Percentiles rank a stretch among this genome's conserved stretches.
phyloP scores from a whole-genome alignment of 2,888 invertebrate genomes.

The Brachynemurus nebulosus region DNA sequence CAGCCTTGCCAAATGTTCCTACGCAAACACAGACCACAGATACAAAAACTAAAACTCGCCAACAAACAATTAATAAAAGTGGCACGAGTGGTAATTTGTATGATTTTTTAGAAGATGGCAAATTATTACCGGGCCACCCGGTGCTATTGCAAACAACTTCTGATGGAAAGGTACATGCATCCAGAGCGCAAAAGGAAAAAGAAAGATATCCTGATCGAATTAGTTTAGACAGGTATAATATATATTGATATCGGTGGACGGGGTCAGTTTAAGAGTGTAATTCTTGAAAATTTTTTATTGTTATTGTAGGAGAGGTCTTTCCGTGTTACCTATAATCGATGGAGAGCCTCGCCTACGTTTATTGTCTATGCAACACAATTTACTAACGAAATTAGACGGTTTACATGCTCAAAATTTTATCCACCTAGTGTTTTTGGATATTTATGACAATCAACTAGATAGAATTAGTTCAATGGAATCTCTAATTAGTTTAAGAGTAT shows the following conservation, averaged over 20 bases:
- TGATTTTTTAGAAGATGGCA: constrained; percentile 16
- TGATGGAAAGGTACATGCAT: constrained; percentile 53
- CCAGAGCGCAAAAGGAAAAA: constrained; percentile 58
- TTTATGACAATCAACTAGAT: constrained; percentile 91
- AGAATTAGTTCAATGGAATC: constrained; percentile 65
- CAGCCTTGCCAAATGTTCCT: constrained; percentile 25
- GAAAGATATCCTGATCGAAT: constrained; percentile 78
- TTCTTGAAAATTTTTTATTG: too few relatives aligned
- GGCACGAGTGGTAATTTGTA: constrained; percentile 20
- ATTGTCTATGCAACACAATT: constrained; percentile 84
- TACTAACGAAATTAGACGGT: constrained; percentile 61
- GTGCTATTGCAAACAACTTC: constrained; percentile 43
- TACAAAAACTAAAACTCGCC: background rate
- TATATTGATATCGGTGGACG: too few relatives aligned
- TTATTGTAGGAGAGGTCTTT: constrained; percentile 51
- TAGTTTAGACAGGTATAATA: constrained; percentile 70
- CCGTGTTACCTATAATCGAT: constrained; percentile 69
- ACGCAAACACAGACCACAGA: constrained; percentile 7
- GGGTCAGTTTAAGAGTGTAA: too few relatives aligned
- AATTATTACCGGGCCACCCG: constrained; percentile 26
- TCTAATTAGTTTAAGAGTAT: constrained; percentile 65
- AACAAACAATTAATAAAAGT: constrained; percentile 23
- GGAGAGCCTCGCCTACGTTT: constrained; percentile 69
- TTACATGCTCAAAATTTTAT: constrained; percentile 39
- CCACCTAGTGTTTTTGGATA: constrained; percentile 79